Percentiles rank a stretch among this genome's conserved stretches.
These are phyloP conservation scores for Scaptodrosophila lebanonensis DNA, from an alignment of 1,140 invertebrate genomes.

Conservation along the genomic window DNA sequence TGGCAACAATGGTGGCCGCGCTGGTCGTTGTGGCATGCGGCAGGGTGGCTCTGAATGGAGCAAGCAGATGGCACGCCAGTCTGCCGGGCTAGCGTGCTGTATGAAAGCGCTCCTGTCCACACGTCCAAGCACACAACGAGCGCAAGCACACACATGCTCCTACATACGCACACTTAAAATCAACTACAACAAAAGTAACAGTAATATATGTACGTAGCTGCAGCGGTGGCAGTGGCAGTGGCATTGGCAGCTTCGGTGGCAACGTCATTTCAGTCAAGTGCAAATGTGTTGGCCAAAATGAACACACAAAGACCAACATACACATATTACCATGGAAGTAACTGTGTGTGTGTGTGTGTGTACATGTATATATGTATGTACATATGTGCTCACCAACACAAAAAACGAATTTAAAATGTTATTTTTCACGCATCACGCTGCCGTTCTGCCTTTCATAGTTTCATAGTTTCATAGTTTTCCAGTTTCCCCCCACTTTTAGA, in stretches of 20 bases:
- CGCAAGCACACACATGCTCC: not conserved
- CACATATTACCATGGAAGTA: not conserved
- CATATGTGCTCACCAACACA: slow-evolving; percentile 3
- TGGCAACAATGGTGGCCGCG: slow-evolving; percentile 35
- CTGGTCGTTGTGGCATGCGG: slow-evolving; percentile 11
- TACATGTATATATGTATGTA: slow-evolving; percentile 2
- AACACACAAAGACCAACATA: slow-evolving; percentile 43
- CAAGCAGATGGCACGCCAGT: slow-evolving; percentile 28
- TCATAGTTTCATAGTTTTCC: slow-evolving; percentile 64
- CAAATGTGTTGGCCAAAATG: slow-evolving; percentile 39
- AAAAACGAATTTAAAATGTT: slow-evolving; percentile 54
- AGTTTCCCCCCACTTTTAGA: slow-evolving; percentile 53
- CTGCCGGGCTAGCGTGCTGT: slow-evolving; percentile 23
- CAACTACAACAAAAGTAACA: slow-evolving; percentile 31
- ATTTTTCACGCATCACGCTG: slow-evolving; percentile 33
- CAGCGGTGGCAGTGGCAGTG: not conserved
- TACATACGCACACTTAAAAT: slow-evolving; percentile 20
- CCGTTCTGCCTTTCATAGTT: slow-evolving; percentile 12
- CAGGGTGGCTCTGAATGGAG: not conserved
- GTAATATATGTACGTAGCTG: too few relatives aligned
- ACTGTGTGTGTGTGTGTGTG: not conserved
- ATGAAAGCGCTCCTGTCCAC: slow-evolving; percentile 9
- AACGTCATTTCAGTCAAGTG: slow-evolving; percentile 31
- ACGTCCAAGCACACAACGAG: not conserved
- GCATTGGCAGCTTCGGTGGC: too few relatives aligned